A percentile compares a stretch with the other conserved stretches of the same genome.
phyloP scores from a whole-genome alignment of 2,797 vertebrate genomes.

The Sylvilagus floridanus region DNA sequence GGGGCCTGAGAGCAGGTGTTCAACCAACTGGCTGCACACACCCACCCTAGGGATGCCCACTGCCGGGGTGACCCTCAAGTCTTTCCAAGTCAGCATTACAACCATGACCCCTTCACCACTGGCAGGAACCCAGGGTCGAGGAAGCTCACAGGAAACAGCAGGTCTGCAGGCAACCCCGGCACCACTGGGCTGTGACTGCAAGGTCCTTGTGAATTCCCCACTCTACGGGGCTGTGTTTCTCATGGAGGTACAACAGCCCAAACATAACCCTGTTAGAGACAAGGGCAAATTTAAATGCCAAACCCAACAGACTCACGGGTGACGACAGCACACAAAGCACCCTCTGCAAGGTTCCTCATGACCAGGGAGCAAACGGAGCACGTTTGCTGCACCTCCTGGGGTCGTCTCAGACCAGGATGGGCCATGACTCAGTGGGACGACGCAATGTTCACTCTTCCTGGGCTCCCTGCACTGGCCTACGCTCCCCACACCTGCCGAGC shows the following conservation, averaged over 20 bases:
- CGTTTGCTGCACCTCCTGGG: too few relatives aligned
- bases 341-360: background rate
- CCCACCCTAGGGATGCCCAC: too few relatives aligned
- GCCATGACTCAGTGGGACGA: too few relatives aligned
- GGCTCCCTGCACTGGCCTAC: background rate
- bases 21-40: too few relatives aligned
- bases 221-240: background rate
- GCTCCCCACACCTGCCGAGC: background rate
- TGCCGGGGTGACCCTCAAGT: too few relatives aligned
- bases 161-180: background rate
- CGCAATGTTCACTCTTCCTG: too few relatives aligned
- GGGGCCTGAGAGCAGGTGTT: background rate
- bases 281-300: background rate
- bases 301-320: background rate
- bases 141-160: background rate
- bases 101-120: background rate
- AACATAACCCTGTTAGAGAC: background rate
- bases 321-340: background rate
- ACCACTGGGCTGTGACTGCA: too few relatives aligned
- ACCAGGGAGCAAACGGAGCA: background rate
- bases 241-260: background rate
- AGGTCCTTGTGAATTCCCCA: accelerated
- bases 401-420: too few relatives aligned
- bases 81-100: background rate
- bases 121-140: background rate